phyloP scores from a whole-genome alignment of 2,888 invertebrate genomes.

The Stenurella melanura region DNA sequence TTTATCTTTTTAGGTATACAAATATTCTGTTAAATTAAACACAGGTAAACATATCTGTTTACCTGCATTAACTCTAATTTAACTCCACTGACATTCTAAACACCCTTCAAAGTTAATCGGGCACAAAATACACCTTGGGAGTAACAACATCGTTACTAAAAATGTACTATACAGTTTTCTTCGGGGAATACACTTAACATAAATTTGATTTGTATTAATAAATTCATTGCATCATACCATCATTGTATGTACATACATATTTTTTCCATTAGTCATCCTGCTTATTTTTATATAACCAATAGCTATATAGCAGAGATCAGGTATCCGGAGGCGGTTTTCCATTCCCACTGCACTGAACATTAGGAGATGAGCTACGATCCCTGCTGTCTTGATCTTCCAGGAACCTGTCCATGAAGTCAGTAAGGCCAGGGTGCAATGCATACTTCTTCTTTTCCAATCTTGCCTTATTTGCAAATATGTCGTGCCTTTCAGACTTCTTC shows the following conservation, averaged over 20 bases:
- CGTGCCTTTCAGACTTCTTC: conserved; percentile 99
- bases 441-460: conserved; percentile 95
- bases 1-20: neutral
- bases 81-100: too few relatives aligned
- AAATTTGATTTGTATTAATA: neutral
- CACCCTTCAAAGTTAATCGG: too few relatives aligned
- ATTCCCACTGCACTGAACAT: conserved; percentile 73
- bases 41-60: too few relatives aligned
- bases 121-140: neutral
- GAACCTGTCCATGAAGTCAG: conserved; percentile 95
- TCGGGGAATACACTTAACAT: neutral
- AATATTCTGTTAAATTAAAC: neutral
- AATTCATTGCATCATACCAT: conserved; percentile 14
- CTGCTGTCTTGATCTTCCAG: conserved; percentile 88
- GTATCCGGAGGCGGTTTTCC: conserved; percentile 56
- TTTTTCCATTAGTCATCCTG: conserved; percentile 29
- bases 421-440: conserved; percentile 92
- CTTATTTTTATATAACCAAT: conserved; percentile 53
- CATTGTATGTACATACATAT: neutral
- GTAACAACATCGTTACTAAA: neutral
- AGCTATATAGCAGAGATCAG: conserved; percentile 57
- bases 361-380: conserved; percentile 84
- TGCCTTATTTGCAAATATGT: conserved; percentile 91
- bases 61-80: too few relatives aligned
- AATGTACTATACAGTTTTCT: neutral